Conservation (phyloP, 2,888 invertebrate species). For the Eupithecia subumbrata region DNA sequence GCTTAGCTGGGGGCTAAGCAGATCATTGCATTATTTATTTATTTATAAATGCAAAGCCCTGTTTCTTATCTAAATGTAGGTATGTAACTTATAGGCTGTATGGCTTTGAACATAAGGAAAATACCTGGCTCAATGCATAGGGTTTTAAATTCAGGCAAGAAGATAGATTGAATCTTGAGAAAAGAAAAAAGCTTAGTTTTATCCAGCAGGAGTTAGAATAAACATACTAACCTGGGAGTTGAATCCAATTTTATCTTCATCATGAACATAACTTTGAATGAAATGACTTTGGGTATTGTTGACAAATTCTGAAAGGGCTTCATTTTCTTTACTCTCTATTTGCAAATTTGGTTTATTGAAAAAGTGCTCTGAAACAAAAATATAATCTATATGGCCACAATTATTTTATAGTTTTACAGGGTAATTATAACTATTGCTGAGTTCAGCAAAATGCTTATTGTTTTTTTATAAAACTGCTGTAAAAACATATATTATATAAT, state of each 20-base stretch:
- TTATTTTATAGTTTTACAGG: background rate
- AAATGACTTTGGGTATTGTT: conserved; percentile 68
- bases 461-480: no score
- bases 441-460: background rate
- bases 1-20: no score
- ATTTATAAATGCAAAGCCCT: no score
- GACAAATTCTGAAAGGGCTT: conserved; percentile 69
- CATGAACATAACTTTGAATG: conserved; percentile 59
- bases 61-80: no score
- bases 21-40: no score
- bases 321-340: conserved; percentile 60
- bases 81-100: no score
- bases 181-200: background rate
- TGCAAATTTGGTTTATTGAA: conserved; percentile 56
- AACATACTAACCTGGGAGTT: conserved; percentile 17
- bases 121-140: no score
- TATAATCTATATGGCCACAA: background rate
- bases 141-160: no score
- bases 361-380: conserved; percentile 63
- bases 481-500: background rate
- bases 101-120: no score
- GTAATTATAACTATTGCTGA: background rate
- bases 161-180: no score
- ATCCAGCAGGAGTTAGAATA: background rate
- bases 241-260: conserved; percentile 47